Evolutionary conservation across 2,797 vertebrate genomes (phyloP).

Genomic region (Lepus oiostolus): DNA sequence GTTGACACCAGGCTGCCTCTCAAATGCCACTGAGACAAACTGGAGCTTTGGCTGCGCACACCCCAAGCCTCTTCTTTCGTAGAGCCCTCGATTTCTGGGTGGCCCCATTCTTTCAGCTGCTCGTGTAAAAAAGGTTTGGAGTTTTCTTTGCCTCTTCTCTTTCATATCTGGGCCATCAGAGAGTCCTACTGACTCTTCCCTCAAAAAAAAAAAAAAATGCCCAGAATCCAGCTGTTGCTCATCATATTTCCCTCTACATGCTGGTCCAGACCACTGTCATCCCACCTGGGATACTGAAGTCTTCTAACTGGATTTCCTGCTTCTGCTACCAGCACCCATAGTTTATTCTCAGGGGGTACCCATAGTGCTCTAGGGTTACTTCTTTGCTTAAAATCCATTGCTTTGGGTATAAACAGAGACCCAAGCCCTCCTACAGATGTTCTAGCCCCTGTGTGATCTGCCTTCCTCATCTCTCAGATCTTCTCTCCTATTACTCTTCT

Average conservation of each 20-base stretch:
- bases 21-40: background rate
- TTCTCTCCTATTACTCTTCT: background rate
- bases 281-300: background rate
- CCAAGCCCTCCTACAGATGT: background rate
- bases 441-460: background rate
- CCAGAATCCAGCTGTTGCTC: background rate
- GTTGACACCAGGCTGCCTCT: background rate
- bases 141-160: background rate
- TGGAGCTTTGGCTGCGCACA: background rate
- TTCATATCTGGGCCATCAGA: background rate
- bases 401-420: background rate
- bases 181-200: conserved; percentile 12
- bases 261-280: background rate
- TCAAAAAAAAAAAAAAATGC: conserved; percentile 44
- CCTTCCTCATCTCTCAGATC: background rate
- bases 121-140: background rate
- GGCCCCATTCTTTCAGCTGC: background rate
- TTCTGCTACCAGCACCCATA: background rate
- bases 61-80: background rate
- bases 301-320: background rate
- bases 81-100: background rate
- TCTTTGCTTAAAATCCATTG: background rate
- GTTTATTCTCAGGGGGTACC: background rate
- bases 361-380: background rate
- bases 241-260: background rate